Evolutionary conservation across 2,113 vertebrate species (phyloP).

Genomic region (Cyprinodon brontotheroides): DNA sequence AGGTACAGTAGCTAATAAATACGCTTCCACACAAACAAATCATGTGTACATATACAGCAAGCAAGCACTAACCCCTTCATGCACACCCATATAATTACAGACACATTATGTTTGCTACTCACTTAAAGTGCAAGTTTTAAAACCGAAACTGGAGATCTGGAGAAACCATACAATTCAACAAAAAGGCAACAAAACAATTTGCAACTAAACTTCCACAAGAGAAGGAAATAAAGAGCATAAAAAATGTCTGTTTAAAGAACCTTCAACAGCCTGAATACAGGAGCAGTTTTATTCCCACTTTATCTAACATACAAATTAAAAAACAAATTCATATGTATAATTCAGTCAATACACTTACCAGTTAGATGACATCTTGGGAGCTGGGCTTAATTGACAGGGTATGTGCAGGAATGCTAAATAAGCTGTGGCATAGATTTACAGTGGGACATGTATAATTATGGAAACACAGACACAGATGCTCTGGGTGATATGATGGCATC

Average conservation of each 20-base stretch:
- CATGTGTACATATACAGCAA: too few species aligned
- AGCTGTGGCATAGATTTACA: conserved; percentile 62
- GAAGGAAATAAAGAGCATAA: not conserved
- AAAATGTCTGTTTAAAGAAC: not conserved
- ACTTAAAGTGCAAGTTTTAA: not conserved
- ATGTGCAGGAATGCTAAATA: conserved; percentile 58
- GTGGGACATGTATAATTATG: conserved; percentile 64
- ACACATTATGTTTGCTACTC: too few species aligned
- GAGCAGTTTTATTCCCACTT: conserved; percentile 22
- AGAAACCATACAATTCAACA: not conserved
- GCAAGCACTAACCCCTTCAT: too few species aligned
- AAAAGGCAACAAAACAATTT: not conserved
- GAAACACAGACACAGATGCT: conserved; percentile 69
- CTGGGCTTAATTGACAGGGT: conserved; percentile 62
- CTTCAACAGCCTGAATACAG: conserved; percentile 19
- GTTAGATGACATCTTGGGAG: conserved; percentile 51
- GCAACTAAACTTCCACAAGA: not conserved
- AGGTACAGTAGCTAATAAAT: too few species aligned
- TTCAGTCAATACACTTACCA: conserved; percentile 58
- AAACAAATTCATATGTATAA: conserved; percentile 45
- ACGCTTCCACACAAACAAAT: too few species aligned
- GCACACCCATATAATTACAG: too few species aligned
- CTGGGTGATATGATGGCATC: conserved; percentile 64
- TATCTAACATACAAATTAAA: conserved; percentile 34
- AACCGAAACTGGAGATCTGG: not conserved